These are phyloP conservation scores for Diplolepis rosae DNA, from an alignment of 2,888 invertebrate species.

Conservation along the genomic window DNA sequence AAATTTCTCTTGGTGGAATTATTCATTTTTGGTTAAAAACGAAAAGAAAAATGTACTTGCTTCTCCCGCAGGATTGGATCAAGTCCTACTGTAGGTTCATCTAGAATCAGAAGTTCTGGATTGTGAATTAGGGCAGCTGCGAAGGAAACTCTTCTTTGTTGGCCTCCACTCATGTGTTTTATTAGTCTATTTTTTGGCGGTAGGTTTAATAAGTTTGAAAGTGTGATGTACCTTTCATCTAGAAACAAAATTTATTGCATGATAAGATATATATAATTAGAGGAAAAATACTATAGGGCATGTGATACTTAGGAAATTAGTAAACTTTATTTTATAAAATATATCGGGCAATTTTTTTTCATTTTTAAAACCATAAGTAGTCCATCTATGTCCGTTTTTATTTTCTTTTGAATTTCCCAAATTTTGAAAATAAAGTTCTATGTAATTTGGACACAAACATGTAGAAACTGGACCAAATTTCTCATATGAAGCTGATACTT, in stretches of 20 bases:
- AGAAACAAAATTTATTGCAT: conserved; percentile 30
- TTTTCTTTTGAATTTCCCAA: no score
- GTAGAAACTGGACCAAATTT: no score
- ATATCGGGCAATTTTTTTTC: no score
- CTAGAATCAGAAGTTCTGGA: conserved; percentile 90
- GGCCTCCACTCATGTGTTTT: conserved; percentile 89
- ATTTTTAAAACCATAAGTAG: no score
- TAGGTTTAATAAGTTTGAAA: conserved; percentile 84
- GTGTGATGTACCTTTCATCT: conserved; percentile 80
- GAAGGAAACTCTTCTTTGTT: conserved; percentile 91
- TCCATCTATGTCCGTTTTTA: no score
- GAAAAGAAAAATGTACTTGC: conserved; percentile 74
- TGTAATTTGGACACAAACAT: no score
- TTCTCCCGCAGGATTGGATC: conserved; percentile 91
- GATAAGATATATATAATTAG: not conserved
- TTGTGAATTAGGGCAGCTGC: conserved; percentile 92
- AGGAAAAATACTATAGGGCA: no score
- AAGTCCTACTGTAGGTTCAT: conserved; percentile 95
- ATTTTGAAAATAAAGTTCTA: no score
- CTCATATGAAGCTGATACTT: no score
- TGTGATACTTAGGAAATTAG: no score
- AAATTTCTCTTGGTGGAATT: not conserved
- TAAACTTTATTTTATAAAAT: no score
- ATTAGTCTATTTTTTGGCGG: conserved; percentile 81
- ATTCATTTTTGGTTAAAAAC: not conserved